A percentile compares a stretch with the other conserved stretches of the same genome.
Conservation (phyloP, 2,797 vertebrate species). For the Balearica regulorum region DNA sequence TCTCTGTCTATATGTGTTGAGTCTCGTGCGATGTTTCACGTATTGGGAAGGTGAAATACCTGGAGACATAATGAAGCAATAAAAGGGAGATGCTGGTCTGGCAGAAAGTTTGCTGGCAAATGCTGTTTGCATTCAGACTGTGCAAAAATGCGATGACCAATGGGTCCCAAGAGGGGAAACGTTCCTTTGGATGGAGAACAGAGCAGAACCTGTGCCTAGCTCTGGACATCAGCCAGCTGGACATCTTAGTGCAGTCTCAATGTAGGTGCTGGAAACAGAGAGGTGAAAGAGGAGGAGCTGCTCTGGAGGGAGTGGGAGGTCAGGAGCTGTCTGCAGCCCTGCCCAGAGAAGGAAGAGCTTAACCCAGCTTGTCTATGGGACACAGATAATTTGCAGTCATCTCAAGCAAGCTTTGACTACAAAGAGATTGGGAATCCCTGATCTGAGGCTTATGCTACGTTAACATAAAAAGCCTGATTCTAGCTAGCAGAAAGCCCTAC, state of each 20-base stretch:
- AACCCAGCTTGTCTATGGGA: no score
- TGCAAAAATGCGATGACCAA: neutral
- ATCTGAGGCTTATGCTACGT: neutral
- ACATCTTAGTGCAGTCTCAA: accelerated
- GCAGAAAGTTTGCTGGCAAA: neutral
- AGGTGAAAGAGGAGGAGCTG: neutral
- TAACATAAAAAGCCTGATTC: neutral
- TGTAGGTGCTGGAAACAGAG: neutral
- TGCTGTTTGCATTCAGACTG: neutral
- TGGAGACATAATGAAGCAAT: neutral
- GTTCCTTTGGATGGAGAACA: neutral
- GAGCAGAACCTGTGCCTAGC: neutral
- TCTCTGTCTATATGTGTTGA: neutral
- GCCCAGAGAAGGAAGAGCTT: neutral
- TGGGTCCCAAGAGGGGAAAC: neutral
- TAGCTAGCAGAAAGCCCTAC: neutral
- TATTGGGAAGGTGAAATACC: neutral
- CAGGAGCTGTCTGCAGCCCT: neutral
- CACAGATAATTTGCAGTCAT: neutral
- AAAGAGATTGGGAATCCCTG: neutral
- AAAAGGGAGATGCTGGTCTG: neutral
- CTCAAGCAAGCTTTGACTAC: neutral
- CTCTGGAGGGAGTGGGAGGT: neutral
- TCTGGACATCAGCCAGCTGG: neutral
- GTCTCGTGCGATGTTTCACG: neutral